These are phyloP conservation scores for Pseudomyrmex dendroicus DNA, from an alignment of 1,140 invertebrate genomes.

Conservation along the genomic window DNA sequence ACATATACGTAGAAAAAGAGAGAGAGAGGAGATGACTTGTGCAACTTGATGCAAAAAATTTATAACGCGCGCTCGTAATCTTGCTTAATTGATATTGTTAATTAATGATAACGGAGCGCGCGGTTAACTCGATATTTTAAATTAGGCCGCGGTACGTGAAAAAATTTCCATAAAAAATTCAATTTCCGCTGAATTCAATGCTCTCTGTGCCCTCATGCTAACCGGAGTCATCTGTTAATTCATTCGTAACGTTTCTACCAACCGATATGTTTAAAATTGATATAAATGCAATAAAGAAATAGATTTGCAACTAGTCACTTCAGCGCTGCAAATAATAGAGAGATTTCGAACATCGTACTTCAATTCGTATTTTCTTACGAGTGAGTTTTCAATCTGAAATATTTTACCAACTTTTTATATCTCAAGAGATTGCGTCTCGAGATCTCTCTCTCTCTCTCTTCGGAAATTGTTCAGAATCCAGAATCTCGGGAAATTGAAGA, in stretches of 20 bases:
- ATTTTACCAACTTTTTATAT: too few relatives aligned
- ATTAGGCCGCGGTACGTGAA: background rate
- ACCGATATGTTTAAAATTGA: too few relatives aligned
- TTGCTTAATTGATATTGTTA: slow-evolving; percentile 4
- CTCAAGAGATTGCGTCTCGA: too few relatives aligned
- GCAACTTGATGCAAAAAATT: background rate
- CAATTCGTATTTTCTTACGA: too few relatives aligned
- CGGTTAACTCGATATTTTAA: background rate
- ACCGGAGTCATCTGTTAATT: background rate
- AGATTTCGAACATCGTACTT: too few relatives aligned
- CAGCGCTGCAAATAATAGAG: too few relatives aligned
- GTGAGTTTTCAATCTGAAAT: too few relatives aligned
- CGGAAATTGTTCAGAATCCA: too few relatives aligned
- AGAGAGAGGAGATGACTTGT: background rate
- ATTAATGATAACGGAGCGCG: background rate
- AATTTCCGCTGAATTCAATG: background rate
- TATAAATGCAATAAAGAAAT: too few relatives aligned
- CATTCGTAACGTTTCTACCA: background rate
- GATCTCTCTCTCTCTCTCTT: too few relatives aligned
- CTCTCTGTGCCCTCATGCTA: background rate
- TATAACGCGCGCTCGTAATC: background rate
- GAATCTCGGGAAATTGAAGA: too few relatives aligned
- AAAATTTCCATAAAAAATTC: background rate
- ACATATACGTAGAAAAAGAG: background rate
- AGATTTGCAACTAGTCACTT: too few relatives aligned